Percentiles rank a stretch among this genome's conserved stretches.
phyloP scores from a whole-genome alignment of 2,113 vertebrate genomes.

The Mirounga angustirostris region DNA sequence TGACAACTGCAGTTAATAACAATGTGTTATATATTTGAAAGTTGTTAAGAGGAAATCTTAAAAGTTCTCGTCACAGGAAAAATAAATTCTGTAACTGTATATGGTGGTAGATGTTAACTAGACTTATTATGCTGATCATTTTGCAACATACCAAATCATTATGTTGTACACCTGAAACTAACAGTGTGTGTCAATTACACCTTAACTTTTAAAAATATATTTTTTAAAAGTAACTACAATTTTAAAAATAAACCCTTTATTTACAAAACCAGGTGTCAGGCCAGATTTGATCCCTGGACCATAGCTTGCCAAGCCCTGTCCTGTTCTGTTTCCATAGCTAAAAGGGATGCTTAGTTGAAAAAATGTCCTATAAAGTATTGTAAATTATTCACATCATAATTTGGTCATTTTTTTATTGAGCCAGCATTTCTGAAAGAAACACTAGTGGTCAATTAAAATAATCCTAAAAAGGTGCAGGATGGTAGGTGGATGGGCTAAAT shows the following conservation, averaged over 20 bases:
- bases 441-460: neutral
- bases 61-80: neutral
- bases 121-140: neutral
- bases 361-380: neutral
- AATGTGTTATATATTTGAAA: neutral
- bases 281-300: neutral
- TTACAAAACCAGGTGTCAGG: neutral
- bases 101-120: neutral
- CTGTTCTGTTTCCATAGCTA: neutral
- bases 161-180: neutral
- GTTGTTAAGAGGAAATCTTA: neutral
- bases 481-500: neutral
- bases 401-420: neutral
- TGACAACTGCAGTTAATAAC: neutral
- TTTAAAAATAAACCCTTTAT: neutral
- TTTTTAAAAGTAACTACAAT: neutral
- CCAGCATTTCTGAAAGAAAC: neutral
- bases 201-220: neutral
- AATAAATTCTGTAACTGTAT: neutral
- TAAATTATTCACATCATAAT: slow-evolving; percentile 13
- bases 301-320: neutral
- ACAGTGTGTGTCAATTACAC: neutral
- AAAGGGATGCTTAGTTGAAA: neutral
- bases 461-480: neutral
- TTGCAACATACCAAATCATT: neutral